Evolutionary conservation across 2,888 invertebrate species (phyloP).

Genomic region (Sinotaia quadrata): DNA sequence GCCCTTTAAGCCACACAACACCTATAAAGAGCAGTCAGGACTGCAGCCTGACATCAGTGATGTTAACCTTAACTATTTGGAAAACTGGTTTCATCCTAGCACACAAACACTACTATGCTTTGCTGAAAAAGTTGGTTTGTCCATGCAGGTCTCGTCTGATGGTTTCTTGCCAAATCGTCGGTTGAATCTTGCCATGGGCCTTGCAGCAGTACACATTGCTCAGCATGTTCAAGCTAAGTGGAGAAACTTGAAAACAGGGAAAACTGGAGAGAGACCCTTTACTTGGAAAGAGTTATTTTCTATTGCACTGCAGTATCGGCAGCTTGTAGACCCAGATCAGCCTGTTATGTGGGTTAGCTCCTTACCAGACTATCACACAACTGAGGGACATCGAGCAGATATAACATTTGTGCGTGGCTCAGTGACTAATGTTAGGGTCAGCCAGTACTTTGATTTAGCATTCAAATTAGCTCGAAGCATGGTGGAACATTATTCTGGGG

Average conservation of each 20-base stretch:
- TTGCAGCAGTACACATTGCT: constrained; percentile 65
- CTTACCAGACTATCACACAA: constrained; percentile 50
- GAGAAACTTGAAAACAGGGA: constrained; percentile 22
- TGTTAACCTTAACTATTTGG: constrained; percentile 39
- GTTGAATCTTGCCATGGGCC: constrained; percentile 66
- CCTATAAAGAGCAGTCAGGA: constrained; percentile 63
- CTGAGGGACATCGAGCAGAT: constrained; percentile 57
- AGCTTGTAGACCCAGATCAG: constrained; percentile 62
- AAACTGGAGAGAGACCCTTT: constrained; percentile 28
- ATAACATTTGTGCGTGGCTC: constrained; percentile 62
- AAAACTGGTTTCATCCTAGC: constrained; percentile 41
- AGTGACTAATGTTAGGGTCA: constrained; percentile 58
- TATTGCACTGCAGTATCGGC: constrained; percentile 57
- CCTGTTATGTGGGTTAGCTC: constrained; percentile 62
- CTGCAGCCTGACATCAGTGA: constrained; percentile 65
- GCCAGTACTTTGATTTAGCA: constrained; percentile 64
- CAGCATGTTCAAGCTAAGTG: constrained; percentile 56
- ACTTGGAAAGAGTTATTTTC: constrained; percentile 61
- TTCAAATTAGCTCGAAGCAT: constrained; percentile 66
- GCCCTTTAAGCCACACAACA: neutral
- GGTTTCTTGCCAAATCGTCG: constrained; percentile 59
- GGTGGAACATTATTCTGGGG: constrained; percentile 63
- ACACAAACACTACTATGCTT: constrained; percentile 54
- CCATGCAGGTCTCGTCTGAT: constrained; percentile 63
- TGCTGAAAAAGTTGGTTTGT: constrained; percentile 57